phyloP scores from a whole-genome alignment of 1,140 invertebrate genomes.

The Eulimnadia texana region DNA sequence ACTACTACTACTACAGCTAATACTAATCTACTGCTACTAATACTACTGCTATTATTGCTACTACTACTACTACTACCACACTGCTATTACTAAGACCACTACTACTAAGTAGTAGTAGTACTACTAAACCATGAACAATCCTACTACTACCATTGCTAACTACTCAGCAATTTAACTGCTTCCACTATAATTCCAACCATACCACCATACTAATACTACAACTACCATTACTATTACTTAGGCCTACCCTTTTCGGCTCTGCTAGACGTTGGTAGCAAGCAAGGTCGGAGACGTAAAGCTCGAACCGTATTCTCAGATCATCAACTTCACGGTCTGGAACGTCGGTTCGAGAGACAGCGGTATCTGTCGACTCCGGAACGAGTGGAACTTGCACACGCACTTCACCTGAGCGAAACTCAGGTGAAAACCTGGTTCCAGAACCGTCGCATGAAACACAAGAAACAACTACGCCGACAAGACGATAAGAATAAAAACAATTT shows the following conservation, averaged over 20 bases:
- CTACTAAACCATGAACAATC: no score
- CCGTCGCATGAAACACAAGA: constrained; percentile 93
- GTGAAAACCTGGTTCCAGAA: constrained; percentile 97
- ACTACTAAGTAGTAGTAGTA: no score
- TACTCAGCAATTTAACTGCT: no score
- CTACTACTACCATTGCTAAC: no score
- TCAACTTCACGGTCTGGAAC: constrained; percentile 84
- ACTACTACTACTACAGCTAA: no score
- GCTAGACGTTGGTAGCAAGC: constrained; percentile 53
- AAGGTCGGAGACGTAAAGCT: constrained; percentile 81
- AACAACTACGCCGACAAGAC: constrained; percentile 61
- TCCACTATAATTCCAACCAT: no score
- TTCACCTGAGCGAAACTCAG: constrained; percentile 92
- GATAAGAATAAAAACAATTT: constrained; percentile 30
- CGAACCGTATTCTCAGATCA: constrained; percentile 96
- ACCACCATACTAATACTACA: no score
- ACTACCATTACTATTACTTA: constrained; percentile 27
- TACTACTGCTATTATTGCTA: no score
- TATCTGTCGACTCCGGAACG: constrained; percentile 94
- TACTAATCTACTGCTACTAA: no score
- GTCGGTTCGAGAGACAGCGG: constrained; percentile 86
- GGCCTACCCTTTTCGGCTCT: constrained; percentile 54
- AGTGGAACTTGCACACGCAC: constrained; percentile 76
- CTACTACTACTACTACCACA: no score
- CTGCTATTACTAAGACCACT: no score